These are phyloP conservation scores for Limenitis camilla DNA, from an alignment of 2,888 invertebrate genomes.

Conservation along the genomic window DNA sequence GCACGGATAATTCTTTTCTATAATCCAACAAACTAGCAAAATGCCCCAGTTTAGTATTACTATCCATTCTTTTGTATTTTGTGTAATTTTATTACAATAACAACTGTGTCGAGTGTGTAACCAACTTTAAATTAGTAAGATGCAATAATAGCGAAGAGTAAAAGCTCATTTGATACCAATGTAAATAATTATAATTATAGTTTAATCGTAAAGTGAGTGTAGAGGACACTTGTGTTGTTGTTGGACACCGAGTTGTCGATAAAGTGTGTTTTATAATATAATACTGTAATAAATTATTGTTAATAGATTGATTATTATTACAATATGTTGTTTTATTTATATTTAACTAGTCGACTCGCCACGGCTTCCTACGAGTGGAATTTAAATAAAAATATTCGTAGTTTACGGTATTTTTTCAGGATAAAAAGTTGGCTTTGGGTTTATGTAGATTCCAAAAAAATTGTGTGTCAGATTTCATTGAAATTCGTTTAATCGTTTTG, in stretches of 20 bases:
- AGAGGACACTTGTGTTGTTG: conserved; percentile 43
- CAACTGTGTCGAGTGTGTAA: neutral
- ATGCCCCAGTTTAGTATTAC: neutral
- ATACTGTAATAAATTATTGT: conserved; percentile 69
- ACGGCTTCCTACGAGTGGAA: neutral
- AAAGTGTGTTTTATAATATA: conserved; percentile 52
- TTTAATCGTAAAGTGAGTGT: conserved; percentile 42
- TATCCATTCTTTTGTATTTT: too few species aligned
- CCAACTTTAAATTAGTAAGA: conserved; percentile 7
- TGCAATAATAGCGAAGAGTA: conserved; percentile 29
- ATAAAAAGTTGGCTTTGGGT: too few species aligned
- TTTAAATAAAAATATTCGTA: too few species aligned
- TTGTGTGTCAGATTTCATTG: too few species aligned
- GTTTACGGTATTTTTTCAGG: too few species aligned
- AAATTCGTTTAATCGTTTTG: too few species aligned
- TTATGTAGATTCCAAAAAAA: too few species aligned
- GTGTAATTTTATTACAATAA: too few species aligned
- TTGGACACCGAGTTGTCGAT: conserved; percentile 47
- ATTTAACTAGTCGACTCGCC: neutral
- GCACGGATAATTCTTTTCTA: too few species aligned
- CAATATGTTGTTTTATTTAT: conserved; percentile 38
- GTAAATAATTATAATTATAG: conserved; percentile 55
- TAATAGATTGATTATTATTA: conserved; percentile 70
- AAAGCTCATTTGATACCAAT: conserved; percentile 35
- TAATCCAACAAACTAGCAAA: too few species aligned